Percentiles rank a stretch among this genome's conserved stretches.
Conservation (phyloP, 2,888 invertebrate species). For the Conus canariensis region DNA sequence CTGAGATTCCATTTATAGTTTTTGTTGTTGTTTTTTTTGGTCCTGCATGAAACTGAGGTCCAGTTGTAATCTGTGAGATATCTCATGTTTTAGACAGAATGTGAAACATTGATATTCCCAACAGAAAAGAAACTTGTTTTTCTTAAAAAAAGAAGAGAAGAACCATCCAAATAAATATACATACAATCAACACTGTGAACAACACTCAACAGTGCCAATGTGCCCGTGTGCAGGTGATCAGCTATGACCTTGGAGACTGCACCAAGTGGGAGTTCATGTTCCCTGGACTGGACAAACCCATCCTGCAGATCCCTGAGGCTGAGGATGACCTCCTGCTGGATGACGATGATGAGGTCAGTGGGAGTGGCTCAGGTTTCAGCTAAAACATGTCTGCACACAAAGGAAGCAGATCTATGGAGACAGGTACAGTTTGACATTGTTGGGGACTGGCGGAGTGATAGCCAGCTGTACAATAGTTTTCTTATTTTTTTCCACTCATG, state of each 20-base stretch:
- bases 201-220: too few species aligned
- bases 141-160: too few species aligned
- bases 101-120: too few species aligned
- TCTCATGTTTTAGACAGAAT: too few species aligned
- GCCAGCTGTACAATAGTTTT: background rate
- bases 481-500: too few species aligned
- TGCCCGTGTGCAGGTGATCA: constrained; percentile 65
- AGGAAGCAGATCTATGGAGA: background rate
- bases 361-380: background rate
- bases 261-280: constrained; percentile 79
- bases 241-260: constrained; percentile 78
- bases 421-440: background rate
- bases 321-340: constrained; percentile 69
- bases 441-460: background rate
- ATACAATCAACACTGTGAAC: too few species aligned
- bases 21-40: too few species aligned
- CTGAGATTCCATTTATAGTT: too few species aligned
- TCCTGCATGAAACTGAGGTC: too few species aligned
- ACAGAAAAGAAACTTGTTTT: too few species aligned
- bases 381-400: background rate
- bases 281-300: constrained; percentile 76
- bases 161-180: too few species aligned
- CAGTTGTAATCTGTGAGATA: too few species aligned
- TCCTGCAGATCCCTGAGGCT: constrained; percentile 73
- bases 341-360: constrained; percentile 75